These are phyloP conservation scores for Chalcosyrphus nemorum DNA, from an alignment of 2,888 invertebrate species.

Conservation along the genomic window DNA sequence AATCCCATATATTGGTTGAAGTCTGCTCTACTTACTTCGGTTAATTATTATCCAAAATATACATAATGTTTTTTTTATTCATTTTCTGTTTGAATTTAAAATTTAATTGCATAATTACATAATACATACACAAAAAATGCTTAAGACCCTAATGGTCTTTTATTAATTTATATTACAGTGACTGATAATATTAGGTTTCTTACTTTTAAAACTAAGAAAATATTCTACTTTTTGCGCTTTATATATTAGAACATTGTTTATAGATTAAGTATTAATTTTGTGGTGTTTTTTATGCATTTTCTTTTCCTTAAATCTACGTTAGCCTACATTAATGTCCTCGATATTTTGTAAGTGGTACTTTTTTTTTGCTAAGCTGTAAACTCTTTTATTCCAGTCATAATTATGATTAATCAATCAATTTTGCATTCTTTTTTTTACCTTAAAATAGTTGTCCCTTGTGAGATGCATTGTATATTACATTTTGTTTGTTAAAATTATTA, in stretches of 20 bases:
- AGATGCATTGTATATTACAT: constrained; percentile 56
- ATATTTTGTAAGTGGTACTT: constrained; percentile 70
- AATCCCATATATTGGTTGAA: too few species aligned
- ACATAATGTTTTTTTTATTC: constrained; percentile 5
- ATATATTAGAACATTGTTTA: constrained; percentile 28
- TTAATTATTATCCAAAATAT: too few species aligned
- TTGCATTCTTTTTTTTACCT: constrained; percentile 36
- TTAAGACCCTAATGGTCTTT: constrained; percentile 15
- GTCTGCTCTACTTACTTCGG: too few species aligned
- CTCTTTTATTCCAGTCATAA: constrained; percentile 30
- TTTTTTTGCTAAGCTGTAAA: constrained; percentile 12
- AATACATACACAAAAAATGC: constrained; percentile 43
- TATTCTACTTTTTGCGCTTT: constrained; percentile 62
- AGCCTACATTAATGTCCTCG: constrained; percentile 61
- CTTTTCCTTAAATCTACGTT: constrained; percentile 59
- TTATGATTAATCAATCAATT: background rate
- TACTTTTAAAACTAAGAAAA: constrained; percentile 49
- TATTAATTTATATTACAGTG: background rate
- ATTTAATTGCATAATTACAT: constrained; percentile 35
- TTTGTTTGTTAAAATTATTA: constrained; percentile 31
- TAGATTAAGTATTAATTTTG: constrained; percentile 33
- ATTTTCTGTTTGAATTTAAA: constrained; percentile 21
- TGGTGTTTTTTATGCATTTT: constrained; percentile 15
- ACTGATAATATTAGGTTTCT: background rate
- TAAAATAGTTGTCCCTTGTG: constrained; percentile 64